Conservation (phyloP, 92 coral and sea anemone species). For the Bergia sp. region DNA sequence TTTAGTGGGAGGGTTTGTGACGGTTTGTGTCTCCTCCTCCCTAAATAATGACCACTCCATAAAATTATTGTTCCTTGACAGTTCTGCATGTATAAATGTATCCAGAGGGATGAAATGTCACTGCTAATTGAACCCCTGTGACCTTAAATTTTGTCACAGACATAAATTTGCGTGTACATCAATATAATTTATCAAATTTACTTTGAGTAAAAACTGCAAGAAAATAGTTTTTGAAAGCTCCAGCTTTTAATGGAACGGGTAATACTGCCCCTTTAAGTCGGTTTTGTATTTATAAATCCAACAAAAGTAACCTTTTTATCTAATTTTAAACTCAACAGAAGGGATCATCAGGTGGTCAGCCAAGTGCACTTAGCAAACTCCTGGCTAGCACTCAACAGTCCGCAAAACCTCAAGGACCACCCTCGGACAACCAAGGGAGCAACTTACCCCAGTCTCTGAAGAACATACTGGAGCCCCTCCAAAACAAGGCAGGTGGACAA, state of each 20-base stretch:
- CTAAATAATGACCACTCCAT: too few species aligned
- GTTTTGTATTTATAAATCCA: background rate
- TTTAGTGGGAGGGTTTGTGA: too few species aligned
- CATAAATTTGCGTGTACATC: too few species aligned
- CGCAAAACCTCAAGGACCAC: conserved; percentile 55
- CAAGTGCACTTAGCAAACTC: conserved; percentile 55
- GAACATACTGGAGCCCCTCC: conserved; percentile 77
- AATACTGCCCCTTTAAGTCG: too few species aligned
- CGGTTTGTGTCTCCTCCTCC: too few species aligned
- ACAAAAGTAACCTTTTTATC: background rate
- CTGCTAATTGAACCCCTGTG: too few species aligned
- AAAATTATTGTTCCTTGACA: too few species aligned
- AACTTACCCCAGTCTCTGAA: conserved; percentile 64
- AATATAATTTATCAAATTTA: too few species aligned
- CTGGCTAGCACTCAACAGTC: conserved; percentile 59
- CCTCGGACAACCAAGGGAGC: conserved; percentile 50
- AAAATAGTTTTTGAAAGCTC: background rate
- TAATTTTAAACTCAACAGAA: conserved; percentile 18
- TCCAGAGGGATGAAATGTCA: too few species aligned
- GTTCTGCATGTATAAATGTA: too few species aligned
- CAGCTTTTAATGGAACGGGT: background rate
- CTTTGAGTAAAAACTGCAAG: background rate
- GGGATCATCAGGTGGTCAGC: conserved; percentile 55
- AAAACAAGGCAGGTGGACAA: conserved; percentile 67
- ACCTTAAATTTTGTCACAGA: too few species aligned